Base-by-base conservation (phyloP, 2,113 vertebrate genomes). In the Butastur rufipennis region DNA sequence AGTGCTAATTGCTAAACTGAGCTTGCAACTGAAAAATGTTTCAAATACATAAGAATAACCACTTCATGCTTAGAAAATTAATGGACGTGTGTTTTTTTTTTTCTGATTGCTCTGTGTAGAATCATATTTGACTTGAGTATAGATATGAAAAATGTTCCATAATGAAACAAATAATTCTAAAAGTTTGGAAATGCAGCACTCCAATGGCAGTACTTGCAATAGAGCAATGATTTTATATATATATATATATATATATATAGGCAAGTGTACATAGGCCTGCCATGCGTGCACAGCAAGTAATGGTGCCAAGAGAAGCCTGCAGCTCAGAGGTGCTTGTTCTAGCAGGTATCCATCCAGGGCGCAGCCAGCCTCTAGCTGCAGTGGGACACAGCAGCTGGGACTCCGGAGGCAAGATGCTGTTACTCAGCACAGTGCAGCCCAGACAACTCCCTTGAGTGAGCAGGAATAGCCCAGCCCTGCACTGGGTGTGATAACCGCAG, bases 11-110 rank as follows among this genome's bases (percentile, higher is more conserved):
- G 52, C 56, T 81, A 95, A 86, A 81, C 77, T 0, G 4, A 81
- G 43, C 48, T 75, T 81, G 68, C 36, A 72, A 61, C 52, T 48
- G 36, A 40, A 90, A 86, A 86, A 71, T 3, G 0, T 72, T 84
- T 67, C 42, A 86, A 91, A 84, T 91, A 52, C 52, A 59, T 21
- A 25, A 78, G 83, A 93, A 90, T 43, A 90, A 81, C 63, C 11
- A 23, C 34, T 92, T 71, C 13, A 65, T 63, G 77, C 65, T 83
- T 72, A 67, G 83, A 91, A 96, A 95, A 81, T 74, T 58, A 84
- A 95, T 20, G 27, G 32, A 36, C 0, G 1, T 5, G 5, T 52
- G 11, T 42, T 1, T 31, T 32, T 58, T 65, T 47, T 56, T 31
- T 17, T 6, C 31, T 36, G 32, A 83, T 31, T 56, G 31, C 38